phyloP scores from a whole-genome alignment of 2,888 invertebrate genomes.

The Pyrrhia umbra region DNA sequence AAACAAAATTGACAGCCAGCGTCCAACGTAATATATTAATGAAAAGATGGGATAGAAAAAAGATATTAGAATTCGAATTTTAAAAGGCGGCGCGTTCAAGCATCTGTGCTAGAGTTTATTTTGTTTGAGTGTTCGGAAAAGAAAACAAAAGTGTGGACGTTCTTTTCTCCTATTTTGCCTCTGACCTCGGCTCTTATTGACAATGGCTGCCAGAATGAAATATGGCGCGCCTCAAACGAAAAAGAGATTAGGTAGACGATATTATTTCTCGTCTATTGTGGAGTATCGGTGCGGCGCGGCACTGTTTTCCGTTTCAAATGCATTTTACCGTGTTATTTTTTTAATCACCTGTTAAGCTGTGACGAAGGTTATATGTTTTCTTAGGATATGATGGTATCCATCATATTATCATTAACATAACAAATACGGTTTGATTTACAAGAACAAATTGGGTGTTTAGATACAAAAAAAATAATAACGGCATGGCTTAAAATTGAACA shows the following conservation, averaged over 20 bases:
- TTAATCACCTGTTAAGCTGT: constrained; percentile 80
- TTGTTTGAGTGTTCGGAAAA: constrained; percentile 86
- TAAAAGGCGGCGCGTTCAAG: constrained; percentile 87
- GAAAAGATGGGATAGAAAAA: constrained; percentile 86
- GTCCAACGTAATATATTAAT: constrained; percentile 88
- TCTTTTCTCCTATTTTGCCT: constrained; percentile 88
- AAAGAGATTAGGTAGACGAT: constrained; percentile 88
- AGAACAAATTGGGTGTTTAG: constrained; percentile 3
- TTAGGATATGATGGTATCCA: constrained; percentile 66
- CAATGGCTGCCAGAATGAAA: constrained; percentile 90
- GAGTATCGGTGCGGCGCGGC: constrained; percentile 72
- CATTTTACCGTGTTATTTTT: constrained; percentile 77
- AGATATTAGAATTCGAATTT: constrained; percentile 83
- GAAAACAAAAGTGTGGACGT: constrained; percentile 84
- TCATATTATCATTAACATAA: constrained; percentile 56
- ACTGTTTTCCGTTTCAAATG: constrained; percentile 78
- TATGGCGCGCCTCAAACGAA: constrained; percentile 88
- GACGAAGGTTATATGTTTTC: constrained; percentile 82
- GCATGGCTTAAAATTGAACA: no score
- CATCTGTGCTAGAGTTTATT: constrained; percentile 85
- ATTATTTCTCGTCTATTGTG: constrained; percentile 80
- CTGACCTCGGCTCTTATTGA: constrained; percentile 89
- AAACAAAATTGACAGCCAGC: constrained; percentile 83
- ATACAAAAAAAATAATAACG: background rate
- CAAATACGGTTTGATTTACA: constrained; percentile 50